These are phyloP conservation scores for Saccopteryx leptura DNA, from an alignment of 2,113 vertebrate species.

Conservation along the genomic window DNA sequence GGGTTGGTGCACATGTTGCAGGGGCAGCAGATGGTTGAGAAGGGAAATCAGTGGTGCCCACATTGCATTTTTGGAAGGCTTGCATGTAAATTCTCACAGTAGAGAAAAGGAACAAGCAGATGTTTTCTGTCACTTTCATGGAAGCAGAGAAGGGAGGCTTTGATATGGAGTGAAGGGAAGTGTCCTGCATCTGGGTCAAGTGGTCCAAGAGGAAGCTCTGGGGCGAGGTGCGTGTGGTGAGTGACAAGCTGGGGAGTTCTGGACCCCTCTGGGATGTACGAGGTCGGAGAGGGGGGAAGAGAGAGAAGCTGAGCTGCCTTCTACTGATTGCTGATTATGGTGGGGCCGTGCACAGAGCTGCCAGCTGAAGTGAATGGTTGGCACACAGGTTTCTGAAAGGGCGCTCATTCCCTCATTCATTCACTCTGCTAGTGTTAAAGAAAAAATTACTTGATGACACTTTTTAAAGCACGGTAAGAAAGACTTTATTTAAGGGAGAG, in stretches of 20 bases:
- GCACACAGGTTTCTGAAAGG: background rate
- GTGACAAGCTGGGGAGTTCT: background rate
- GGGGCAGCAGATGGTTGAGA: background rate
- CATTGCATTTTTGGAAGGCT: background rate
- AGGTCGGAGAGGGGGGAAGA: background rate
- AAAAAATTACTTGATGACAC: background rate
- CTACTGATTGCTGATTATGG: background rate
- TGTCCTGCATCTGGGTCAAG: background rate
- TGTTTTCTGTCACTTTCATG: background rate
- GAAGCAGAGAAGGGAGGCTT: background rate
- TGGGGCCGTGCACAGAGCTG: background rate
- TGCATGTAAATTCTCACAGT: background rate
- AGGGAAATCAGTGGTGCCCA: background rate
- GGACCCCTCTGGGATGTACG: background rate
- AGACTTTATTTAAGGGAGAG: background rate
- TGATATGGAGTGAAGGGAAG: background rate
- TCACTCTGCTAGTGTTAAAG: background rate
- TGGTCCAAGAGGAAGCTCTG: background rate
- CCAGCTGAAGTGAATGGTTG: background rate
- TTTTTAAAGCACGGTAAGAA: background rate
- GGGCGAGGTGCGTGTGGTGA: background rate
- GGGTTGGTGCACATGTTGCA: too few relatives aligned
- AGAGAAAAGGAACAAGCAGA: background rate
- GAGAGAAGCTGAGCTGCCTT: background rate
- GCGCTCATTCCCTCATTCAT: background rate